Percentiles rank a stretch among this genome's conserved stretches.
Evolutionary conservation across 1,140 invertebrate species (phyloP).

Genomic region (Trinorchestia longiramus): DNA sequence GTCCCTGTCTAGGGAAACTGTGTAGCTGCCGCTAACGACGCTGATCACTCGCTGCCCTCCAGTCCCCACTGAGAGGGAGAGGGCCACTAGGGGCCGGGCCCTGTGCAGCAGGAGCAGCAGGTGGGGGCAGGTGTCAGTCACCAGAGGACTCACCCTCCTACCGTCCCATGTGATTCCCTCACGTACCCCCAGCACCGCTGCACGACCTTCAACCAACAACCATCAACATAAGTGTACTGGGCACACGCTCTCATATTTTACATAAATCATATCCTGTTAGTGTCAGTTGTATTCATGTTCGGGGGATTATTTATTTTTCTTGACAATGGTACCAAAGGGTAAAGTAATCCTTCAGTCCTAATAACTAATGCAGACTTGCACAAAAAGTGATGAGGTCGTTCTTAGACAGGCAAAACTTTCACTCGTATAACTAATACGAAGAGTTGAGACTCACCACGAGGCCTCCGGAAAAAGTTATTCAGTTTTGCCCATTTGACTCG

Average conservation of each 20-base stretch:
- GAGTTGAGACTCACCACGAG: background rate
- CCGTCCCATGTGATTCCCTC: conserved; percentile 64
- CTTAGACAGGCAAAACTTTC: background rate
- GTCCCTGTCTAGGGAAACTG: conserved; percentile 57
- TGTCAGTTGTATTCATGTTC: background rate
- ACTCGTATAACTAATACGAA: background rate
- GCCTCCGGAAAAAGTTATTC: background rate
- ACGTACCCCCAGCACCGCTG: conserved; percentile 59
- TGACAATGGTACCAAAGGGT: background rate
- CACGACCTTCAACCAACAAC: conserved; percentile 53
- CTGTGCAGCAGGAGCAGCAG: conserved; percentile 60
- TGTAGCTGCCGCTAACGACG: conserved; percentile 57
- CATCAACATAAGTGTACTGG: background rate
- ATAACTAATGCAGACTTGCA: background rate
- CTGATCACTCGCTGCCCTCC: conserved; percentile 45
- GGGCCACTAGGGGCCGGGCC: conserved; percentile 52
- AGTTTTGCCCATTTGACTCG: background rate
- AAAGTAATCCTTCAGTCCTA: background rate
- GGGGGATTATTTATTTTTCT: background rate
- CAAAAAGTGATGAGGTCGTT: background rate
- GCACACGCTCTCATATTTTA: background rate
- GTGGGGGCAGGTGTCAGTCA: conserved; percentile 62
- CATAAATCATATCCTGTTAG: background rate
- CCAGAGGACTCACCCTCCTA: conserved; percentile 56
- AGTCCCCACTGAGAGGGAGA: conserved; percentile 58